Evolutionary conservation across 2,113 vertebrate species (phyloP).

Genomic region (Vombatus ursinus): DNA sequence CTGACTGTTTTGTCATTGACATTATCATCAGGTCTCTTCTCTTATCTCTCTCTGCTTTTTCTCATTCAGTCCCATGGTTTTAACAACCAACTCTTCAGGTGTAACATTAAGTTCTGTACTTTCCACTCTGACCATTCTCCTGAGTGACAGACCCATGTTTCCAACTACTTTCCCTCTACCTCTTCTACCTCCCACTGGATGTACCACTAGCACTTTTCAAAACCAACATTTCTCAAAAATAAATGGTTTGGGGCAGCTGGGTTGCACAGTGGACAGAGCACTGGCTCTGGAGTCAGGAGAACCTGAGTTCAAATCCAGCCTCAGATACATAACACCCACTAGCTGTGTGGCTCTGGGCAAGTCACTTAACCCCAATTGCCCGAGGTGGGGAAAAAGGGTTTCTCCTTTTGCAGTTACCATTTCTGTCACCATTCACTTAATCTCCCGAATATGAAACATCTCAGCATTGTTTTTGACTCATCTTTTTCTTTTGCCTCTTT

Average conservation of each 20-base stretch:
- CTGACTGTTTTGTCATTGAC: not conserved
- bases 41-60: not conserved
- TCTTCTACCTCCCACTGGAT: not conserved
- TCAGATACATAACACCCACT: too few species aligned
- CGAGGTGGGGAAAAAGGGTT: not conserved
- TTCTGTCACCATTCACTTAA: not conserved
- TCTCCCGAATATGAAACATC: not conserved
- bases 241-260: too few species aligned
- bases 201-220: not conserved
- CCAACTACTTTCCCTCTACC: not conserved
- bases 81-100: not conserved
- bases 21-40: not conserved
- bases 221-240: not conserved
- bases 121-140: not conserved
- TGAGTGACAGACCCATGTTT: not conserved
- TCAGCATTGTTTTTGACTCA: not conserved
- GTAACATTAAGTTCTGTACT: not conserved
- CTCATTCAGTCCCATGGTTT: not conserved
- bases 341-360: too few species aligned
- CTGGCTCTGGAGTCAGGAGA: too few species aligned
- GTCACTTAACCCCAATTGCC: too few species aligned
- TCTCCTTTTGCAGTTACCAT: not conserved
- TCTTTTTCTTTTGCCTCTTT: not conserved
- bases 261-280: too few species aligned
- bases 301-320: too few species aligned